phyloP scores from a whole-genome alignment of 2,797 vertebrate species.

The Orestias chungarensis region DNA sequence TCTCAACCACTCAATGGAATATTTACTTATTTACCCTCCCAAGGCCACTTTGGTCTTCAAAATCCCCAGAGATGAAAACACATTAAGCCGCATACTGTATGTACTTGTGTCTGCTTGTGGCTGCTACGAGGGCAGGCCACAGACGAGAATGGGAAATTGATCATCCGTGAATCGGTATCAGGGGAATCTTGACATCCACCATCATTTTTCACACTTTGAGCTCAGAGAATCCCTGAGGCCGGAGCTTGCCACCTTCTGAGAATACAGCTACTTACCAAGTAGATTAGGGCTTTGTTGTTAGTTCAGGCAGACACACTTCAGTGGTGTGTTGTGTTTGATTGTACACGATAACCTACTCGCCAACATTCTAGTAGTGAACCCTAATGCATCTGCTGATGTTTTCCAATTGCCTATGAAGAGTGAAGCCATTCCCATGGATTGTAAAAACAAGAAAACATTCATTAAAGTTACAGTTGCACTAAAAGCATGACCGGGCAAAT shows the following conservation, averaged over 20 bases:
- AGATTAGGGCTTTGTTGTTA: conserved; percentile 56
- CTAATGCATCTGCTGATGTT: not conserved
- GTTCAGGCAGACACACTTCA: conserved; percentile 12
- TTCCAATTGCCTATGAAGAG: not conserved
- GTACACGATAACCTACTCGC: conserved; percentile 45
- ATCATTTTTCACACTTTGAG: conserved; percentile 73
- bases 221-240: conserved; percentile 64
- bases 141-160: conserved; percentile 77
- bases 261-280: conserved; percentile 56
- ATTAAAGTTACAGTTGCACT: not conserved
- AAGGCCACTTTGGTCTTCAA: conserved; percentile 57
- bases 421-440: not conserved
- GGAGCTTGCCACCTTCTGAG: conserved; percentile 52
- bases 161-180: conserved; percentile 74
- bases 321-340: conserved; percentile 38
- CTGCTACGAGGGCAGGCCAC: conserved; percentile 69
- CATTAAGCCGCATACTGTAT: conserved; percentile 79
- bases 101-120: conserved; percentile 75
- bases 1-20: conserved; percentile 45
- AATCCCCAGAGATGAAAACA: conserved; percentile 70
- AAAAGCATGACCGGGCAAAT: conserved; percentile 13
- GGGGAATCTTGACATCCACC: conserved; percentile 73
- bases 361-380: not conserved
- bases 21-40: conserved; percentile 57
- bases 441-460: conserved; percentile 14